Evolutionary conservation across 1,140 invertebrate genomes (phyloP), one percentile per base, ranked within the genome.

Genomic region (Nasonia vitripennis): DNA sequence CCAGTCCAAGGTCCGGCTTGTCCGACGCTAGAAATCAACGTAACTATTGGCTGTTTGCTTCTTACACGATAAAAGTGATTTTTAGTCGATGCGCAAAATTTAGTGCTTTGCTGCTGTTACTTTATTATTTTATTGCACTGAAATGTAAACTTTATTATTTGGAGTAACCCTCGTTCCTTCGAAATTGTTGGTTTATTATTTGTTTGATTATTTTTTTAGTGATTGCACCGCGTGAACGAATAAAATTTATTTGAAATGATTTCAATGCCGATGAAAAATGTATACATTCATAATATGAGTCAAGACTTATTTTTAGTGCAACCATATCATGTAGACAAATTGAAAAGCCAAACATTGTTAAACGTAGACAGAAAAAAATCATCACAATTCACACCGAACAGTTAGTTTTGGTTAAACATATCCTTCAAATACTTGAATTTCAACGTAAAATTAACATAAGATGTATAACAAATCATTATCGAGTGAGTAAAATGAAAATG

Each of bases 1-100:
- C 96, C 31, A 98, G 93, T 34, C 97, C 97, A 62, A 98, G 94
- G 93, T 98, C 96, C n/a, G 97, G 96, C 91, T 98, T 98, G 90
- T 97, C 96, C 87, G 97, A 97, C 78, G 97, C 97, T 97, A 92
- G 34, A 91, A 93, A 87, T 87, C 4, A 71, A 34, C 23, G 27
- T 31, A 71, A 71, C 14, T 71, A 31, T 31, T 71, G 10, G 3
- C 10, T 7, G 31, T 71, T 62, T 62, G 55, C 7, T 55, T 27
- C 6, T 70, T 71, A 31, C 12, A 2, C 27, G 27, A n/a, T 67
- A 71, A 9, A 2, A 75, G 5, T 88, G 68, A 86, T 27, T 78
- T 75, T 75, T 75, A 75, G 73, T 75, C 68, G 73, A 41, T 71
- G 68, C 12, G 23, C 68, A 71, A 71, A 71, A 71, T 71, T 17